Conservation (phyloP, 2,113 vertebrate species). For the Triplophysa siluroides region DNA sequence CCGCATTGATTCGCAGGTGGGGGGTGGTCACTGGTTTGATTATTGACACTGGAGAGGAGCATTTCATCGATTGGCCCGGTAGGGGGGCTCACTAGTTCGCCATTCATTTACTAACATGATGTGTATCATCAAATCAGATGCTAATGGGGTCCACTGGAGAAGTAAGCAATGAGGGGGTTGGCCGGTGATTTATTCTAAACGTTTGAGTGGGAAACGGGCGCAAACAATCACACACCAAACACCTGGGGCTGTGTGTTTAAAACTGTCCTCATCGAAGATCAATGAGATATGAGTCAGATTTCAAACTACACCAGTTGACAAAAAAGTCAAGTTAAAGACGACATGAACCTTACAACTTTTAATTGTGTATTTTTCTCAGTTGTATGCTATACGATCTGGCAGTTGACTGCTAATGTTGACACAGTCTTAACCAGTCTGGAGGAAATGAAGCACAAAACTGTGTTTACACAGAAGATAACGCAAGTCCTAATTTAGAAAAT, state of each 20-base stretch:
- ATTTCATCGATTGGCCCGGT: constrained; percentile 23
- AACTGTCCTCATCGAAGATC: background rate
- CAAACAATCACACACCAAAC: constrained; percentile 17
- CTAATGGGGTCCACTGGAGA: constrained; percentile 32
- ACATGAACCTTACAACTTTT: background rate
- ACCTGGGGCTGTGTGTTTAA: background rate
- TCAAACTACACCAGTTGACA: background rate
- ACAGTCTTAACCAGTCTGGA: constrained; percentile 42
- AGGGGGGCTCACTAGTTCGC: constrained; percentile 21
- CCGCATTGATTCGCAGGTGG: background rate
- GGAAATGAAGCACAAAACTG: constrained; percentile 41
- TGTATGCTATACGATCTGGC: constrained; percentile 16
- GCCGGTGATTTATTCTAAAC: constrained; percentile 23
- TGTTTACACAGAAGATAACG: constrained; percentile 39
- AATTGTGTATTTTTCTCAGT: background rate
- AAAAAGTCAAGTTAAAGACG: background rate
- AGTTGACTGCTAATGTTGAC: constrained; percentile 48
- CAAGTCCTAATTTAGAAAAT: constrained; percentile 36
- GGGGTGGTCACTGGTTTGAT: background rate
- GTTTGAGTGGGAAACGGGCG: constrained; percentile 27
- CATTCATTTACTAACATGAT: constrained; percentile 40
- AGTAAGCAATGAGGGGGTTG: background rate
- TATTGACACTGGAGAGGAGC: constrained; percentile 15
- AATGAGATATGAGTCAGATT: background rate
- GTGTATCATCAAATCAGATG: constrained; percentile 41